Percentiles rank a stretch among this genome's conserved stretches.
phyloP scores from a whole-genome alignment of 2,113 vertebrate species.

The Xiphophorus couchianus region DNA sequence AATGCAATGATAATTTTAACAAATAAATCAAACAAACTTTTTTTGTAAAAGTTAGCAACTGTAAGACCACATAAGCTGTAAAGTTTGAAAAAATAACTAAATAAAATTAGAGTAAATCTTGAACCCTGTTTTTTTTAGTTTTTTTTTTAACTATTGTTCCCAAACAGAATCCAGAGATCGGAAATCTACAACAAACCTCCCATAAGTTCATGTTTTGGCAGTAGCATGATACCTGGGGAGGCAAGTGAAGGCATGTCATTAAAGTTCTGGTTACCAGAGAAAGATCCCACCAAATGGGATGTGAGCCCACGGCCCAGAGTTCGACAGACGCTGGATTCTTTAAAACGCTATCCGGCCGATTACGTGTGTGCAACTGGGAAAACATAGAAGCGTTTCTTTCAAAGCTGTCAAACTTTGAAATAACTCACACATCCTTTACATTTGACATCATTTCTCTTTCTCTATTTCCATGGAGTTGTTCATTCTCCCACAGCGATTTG shows the following conservation, averaged over 20 bases:
- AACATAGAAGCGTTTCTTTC: neutral
- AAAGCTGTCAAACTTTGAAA: neutral
- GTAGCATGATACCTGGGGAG: neutral
- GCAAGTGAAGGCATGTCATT: too few species aligned
- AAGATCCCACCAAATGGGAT: too few species aligned
- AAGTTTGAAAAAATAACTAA: too few species aligned
- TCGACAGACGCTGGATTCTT: too few species aligned
- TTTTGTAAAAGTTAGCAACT: too few species aligned
- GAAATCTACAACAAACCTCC: neutral
- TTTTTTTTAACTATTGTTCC: neutral
- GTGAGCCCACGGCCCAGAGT: too few species aligned
- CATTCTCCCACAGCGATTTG: constrained; percentile 24
- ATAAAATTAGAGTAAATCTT: too few species aligned
- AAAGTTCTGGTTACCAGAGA: too few species aligned
- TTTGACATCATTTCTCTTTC: constrained; percentile 7
- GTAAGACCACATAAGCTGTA: too few species aligned
- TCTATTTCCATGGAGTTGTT: constrained; percentile 20
- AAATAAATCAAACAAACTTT: too few species aligned
- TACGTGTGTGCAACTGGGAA: neutral
- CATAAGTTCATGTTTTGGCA: neutral
- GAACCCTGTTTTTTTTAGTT: too few species aligned
- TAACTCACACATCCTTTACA: neutral
- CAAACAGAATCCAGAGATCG: neutral
- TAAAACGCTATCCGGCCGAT: neutral
- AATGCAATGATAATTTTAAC: too few species aligned